A percentile compares a stretch with the other conserved stretches of the same genome.
Evolutionary conservation across 2,113 vertebrate genomes (phyloP).

Genomic region (Alethe castanea): DNA sequence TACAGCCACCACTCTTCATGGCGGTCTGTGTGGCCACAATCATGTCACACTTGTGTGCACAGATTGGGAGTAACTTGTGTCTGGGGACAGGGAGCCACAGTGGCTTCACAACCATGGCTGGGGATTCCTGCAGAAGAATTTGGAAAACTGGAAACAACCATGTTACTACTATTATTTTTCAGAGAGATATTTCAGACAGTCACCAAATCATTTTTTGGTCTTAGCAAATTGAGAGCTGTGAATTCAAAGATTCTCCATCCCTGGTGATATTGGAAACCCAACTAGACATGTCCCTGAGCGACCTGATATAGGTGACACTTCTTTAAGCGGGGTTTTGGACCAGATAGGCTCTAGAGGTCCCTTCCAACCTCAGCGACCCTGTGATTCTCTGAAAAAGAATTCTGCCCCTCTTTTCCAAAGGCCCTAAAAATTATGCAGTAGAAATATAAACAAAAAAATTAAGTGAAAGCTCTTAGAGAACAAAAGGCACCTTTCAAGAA

Average conservation of each 20-base stretch:
- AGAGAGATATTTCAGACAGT: neutral
- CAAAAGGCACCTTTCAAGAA: neutral
- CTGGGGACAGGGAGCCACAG: neutral
- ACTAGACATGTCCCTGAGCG: neutral
- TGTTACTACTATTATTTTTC: neutral
- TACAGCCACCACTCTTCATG: neutral
- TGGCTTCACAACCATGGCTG: neutral
- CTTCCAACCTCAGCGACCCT: neutral
- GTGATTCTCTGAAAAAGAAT: neutral
- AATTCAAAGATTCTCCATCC: neutral
- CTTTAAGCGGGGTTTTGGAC: neutral
- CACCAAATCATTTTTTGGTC: neutral
- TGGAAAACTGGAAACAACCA: neutral
- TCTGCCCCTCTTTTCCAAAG: neutral
- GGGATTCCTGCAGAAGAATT: neutral
- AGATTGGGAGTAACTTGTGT: neutral
- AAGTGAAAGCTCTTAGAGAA: neutral
- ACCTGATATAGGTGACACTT: neutral
- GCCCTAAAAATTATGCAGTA: neutral
- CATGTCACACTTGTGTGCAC: accelerated
- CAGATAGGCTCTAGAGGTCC: neutral
- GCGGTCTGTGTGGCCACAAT: neutral
- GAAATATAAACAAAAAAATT: neutral
- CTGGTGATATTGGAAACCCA: neutral
- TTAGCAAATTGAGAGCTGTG: neutral